Evolutionary conservation across 2,888 invertebrate genomes (phyloP), one percentile per base, ranked within the genome.

Genomic region (Agrochola macilenta): DNA sequence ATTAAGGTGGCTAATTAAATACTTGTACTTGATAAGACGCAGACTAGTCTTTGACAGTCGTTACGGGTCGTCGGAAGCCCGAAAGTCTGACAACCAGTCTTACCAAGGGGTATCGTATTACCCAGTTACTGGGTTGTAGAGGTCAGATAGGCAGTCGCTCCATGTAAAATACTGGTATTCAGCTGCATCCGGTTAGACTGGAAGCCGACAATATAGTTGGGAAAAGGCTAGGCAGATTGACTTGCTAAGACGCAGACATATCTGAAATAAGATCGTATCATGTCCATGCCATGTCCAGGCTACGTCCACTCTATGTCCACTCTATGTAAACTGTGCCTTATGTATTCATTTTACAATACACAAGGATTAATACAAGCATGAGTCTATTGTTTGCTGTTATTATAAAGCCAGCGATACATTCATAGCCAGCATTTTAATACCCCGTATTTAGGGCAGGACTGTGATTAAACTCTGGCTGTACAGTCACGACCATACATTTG

Each of bases 381-480:
- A 73, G 69, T 74, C 83, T 72, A 81, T 88, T 85, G 89, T 88
- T 85, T 79, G 76, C 69, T 69, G 78, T 85, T 82, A 83, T 85
- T 87, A 87, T 76, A 88, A 88, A 76, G 46, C 74, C 71, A 63
- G 74, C 70, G 74, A 81, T 85, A 78, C 74, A 79, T 87, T 78
- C 83, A 80, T 79, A 73, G 76, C 76, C 17, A 74, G 57, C 72
- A 80, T 77, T 82, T 88, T 87, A 87, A 84, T 87, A 86, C 81
- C 81, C 77, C 46, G 79, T 81, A 83, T 81, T 82, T 75, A 79
- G 80, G 84, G 64, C 75, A 65, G 79, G 76, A 76, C 72, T 86
- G 66, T 84, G 84, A 88, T 87, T 82, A 87, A 79, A 81, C 75
- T 78, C 54, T 23, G 69, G 57, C 11, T 17, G 78, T 81, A 79